Evolutionary conservation across 1,140 invertebrate species (phyloP).

Genomic region (Papilio polyxenes): DNA sequence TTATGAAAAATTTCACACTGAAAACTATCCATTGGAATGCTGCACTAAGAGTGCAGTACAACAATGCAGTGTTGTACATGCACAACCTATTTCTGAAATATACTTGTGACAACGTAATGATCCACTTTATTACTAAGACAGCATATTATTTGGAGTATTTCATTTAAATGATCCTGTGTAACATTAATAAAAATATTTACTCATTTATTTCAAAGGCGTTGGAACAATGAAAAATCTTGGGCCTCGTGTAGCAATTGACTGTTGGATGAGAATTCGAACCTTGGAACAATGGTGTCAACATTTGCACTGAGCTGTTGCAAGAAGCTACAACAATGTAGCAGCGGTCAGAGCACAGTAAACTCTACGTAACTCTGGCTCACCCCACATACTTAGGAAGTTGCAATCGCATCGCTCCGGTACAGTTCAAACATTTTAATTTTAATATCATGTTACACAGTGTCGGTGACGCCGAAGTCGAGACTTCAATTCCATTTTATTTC

Average conservation of each 20-base stretch:
- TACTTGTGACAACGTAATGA: background rate
- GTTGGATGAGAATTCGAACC: background rate
- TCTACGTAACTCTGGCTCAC: background rate
- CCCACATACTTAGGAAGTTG: background rate
- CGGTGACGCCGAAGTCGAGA: background rate
- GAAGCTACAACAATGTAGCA: background rate
- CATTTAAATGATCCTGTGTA: background rate
- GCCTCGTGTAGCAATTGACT: background rate
- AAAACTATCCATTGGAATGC: background rate
- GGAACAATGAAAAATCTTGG: background rate
- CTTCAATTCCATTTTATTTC: constrained; percentile 34
- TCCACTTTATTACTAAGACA: background rate
- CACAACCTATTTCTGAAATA: too few relatives aligned
- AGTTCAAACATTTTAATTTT: constrained; percentile 18
- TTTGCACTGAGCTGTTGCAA: background rate
- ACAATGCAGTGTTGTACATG: background rate
- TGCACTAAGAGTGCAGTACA: background rate
- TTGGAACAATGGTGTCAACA: background rate
- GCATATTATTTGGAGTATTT: background rate
- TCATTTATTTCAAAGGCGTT: background rate
- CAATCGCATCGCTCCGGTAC: background rate
- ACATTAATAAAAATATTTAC: background rate
- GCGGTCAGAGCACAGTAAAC: background rate
- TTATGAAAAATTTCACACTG: background rate
- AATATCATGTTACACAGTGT: background rate